phyloP scores from a whole-genome alignment of 2,888 invertebrate genomes.

The Tenthredo livida region DNA sequence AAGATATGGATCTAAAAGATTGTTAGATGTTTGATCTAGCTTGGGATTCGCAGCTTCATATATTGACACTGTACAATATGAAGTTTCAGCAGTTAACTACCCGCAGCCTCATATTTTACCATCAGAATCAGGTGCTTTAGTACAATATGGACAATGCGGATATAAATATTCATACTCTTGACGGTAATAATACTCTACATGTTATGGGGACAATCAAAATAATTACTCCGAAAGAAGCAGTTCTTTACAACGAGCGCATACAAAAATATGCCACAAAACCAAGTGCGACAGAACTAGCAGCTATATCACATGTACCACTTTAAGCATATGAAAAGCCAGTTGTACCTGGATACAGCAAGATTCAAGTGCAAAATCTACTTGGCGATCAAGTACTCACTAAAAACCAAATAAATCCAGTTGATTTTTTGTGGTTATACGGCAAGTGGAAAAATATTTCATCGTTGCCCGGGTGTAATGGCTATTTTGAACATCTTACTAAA shows the following conservation, averaged over 20 bases:
- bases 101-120: too few species aligned
- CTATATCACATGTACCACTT: slow-evolving; percentile 62
- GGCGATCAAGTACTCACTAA: slow-evolving; percentile 59
- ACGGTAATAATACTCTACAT: too few species aligned
- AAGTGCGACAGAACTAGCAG: slow-evolving; percentile 62
- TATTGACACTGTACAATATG: slow-evolving; percentile 59
- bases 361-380: slow-evolving; percentile 65
- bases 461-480: slow-evolving; percentile 71
- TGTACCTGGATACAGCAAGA: slow-evolving; percentile 64
- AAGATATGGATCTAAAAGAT: slow-evolving; percentile 70
- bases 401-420: slow-evolving; percentile 20
- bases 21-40: slow-evolving; percentile 68
- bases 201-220: too few species aligned
- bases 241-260: too few species aligned
- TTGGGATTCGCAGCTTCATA: slow-evolving; percentile 72
- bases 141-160: too few species aligned
- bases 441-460: slow-evolving; percentile 65
- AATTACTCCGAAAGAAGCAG: too few species aligned
- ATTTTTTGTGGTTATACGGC: slow-evolving; percentile 67
- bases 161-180: too few species aligned
- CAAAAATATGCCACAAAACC: slow-evolving; percentile 57
- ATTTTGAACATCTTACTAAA: slow-evolving; percentile 66
- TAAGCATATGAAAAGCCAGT: slow-evolving; percentile 62
- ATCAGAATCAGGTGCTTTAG: too few species aligned
- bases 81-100: too few species aligned